phyloP scores from a whole-genome alignment of 2,888 invertebrate species.

The Cataglyphis cursor region DNA sequence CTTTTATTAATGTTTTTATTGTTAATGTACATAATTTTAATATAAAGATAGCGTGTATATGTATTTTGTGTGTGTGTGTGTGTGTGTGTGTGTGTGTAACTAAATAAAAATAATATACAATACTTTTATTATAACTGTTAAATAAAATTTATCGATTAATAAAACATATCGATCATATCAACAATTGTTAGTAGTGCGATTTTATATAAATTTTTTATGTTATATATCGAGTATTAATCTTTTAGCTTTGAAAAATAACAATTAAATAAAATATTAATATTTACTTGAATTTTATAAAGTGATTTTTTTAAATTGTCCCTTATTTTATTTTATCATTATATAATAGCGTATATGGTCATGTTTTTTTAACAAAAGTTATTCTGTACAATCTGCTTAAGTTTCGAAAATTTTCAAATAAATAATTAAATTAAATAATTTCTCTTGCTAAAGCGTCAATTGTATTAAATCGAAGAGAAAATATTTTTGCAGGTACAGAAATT shows the following conservation, averaged over 20 bases:
- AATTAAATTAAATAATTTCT: slow-evolving; percentile 12
- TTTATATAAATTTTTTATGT: slow-evolving; percentile 30
- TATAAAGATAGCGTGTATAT: not conserved
- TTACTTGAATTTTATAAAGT: not conserved
- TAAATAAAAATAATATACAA: slow-evolving; percentile 10
- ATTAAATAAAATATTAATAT: slow-evolving; percentile 43
- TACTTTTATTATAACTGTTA: slow-evolving; percentile 10
- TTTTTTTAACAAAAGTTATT: slow-evolving; percentile 13
- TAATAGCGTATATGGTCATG: slow-evolving; percentile 10
- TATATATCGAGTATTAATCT: slow-evolving; percentile 18
- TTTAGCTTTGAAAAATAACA: slow-evolving; percentile 24
- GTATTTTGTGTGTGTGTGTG: no score
- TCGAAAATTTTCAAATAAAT: slow-evolving; percentile 12
- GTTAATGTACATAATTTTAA: slow-evolving; percentile 35
- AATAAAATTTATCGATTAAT: slow-evolving; percentile 17
- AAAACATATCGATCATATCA: not conserved
- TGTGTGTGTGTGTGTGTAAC: not conserved
- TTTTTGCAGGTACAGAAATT: slow-evolving; percentile 8
- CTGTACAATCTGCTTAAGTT: not conserved
- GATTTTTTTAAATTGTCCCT: not conserved
- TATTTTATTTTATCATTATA: slow-evolving; percentile 1
- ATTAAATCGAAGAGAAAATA: not conserved
- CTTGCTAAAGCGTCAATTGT: not conserved
- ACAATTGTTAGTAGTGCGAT: slow-evolving; percentile 18
- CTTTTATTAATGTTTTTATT: slow-evolving; percentile 43